A percentile compares a stretch with the other conserved stretches of the same genome.
Evolutionary conservation across 2,113 vertebrate species (phyloP).

Genomic region (Vanacampus margaritifer): DNA sequence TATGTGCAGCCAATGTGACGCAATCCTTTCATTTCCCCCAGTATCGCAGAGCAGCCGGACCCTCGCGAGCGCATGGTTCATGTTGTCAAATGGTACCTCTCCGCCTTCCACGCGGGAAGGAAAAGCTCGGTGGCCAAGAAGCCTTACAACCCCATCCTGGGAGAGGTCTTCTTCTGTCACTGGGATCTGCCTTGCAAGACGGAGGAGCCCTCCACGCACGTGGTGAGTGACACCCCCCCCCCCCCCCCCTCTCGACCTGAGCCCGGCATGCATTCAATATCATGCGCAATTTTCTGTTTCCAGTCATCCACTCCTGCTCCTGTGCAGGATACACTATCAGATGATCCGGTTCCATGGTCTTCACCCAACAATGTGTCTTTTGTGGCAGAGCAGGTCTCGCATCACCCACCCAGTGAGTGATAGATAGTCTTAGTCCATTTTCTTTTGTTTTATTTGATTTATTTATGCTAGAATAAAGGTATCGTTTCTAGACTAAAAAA

Average conservation of each 20-base stretch:
- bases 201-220: constrained; percentile 71
- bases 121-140: constrained; percentile 99
- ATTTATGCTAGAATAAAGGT: too few relatives aligned
- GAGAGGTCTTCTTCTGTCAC: constrained; percentile 95
- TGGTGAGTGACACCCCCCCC: constrained; percentile 56
- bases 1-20: neutral
- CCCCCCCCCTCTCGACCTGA: neutral
- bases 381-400: constrained; percentile 98
- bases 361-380: constrained; percentile 87
- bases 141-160: constrained; percentile 97
- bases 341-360: constrained; percentile 89
- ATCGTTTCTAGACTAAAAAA: too few relatives aligned
- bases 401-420: constrained; percentile 96
- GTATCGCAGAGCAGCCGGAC: constrained; percentile 92
- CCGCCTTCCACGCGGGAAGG: constrained; percentile 97
- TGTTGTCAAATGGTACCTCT: constrained; percentile 97
- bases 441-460: too few relatives aligned
- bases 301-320: neutral
- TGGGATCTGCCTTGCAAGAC: constrained; percentile 86
- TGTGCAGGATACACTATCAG: constrained; percentile 85
- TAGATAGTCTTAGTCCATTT: too few relatives aligned
- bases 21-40: constrained; percentile 37
- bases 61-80: constrained; percentile 92
- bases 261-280: neutral
- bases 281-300: neutral